phyloP scores from a whole-genome alignment of 2,888 invertebrate genomes.

The Diaperis boleti region DNA sequence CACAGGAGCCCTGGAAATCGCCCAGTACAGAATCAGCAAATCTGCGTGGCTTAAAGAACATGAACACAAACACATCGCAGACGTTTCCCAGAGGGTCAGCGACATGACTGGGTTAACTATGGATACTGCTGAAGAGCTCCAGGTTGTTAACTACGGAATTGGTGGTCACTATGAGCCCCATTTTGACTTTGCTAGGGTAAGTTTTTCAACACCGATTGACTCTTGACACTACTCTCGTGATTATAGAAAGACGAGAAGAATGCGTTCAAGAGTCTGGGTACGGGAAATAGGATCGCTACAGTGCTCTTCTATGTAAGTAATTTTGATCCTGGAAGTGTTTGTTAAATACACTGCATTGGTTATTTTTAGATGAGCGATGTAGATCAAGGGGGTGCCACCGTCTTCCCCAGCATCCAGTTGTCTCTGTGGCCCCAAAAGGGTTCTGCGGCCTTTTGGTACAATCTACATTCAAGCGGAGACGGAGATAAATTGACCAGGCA shows the following conservation, averaged over 20 bases:
- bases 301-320: conserved; percentile 96
- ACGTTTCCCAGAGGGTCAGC: conserved; percentile 82
- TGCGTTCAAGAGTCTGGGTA: conserved; percentile 86
- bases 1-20: conserved; percentile 92
- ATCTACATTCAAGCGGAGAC: conserved; percentile 91
- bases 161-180: conserved; percentile 99
- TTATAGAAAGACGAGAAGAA: conserved; percentile 86
- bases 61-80: conserved; percentile 81
- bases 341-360: no score
- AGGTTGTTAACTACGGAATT: conserved; percentile 98
- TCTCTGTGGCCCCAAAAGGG: conserved; percentile 91
- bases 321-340: no score
- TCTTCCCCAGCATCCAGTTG: conserved; percentile 89
- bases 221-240: conserved; percentile 41
- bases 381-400: conserved; percentile 96
- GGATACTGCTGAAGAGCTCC: conserved; percentile 93
- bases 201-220: no score
- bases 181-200: conserved; percentile 88
- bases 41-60: conserved; percentile 94
- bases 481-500: conserved; percentile 93
- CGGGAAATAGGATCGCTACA: conserved; percentile 98
- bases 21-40: conserved; percentile 97
- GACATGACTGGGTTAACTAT: conserved; percentile 90
- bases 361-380: conserved; percentile 94
- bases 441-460: conserved; percentile 96